Percentiles rank a stretch among this genome's conserved stretches.
Evolutionary conservation across 2,113 vertebrate genomes (phyloP).

Genomic region (Tragelaphus scriptus): DNA sequence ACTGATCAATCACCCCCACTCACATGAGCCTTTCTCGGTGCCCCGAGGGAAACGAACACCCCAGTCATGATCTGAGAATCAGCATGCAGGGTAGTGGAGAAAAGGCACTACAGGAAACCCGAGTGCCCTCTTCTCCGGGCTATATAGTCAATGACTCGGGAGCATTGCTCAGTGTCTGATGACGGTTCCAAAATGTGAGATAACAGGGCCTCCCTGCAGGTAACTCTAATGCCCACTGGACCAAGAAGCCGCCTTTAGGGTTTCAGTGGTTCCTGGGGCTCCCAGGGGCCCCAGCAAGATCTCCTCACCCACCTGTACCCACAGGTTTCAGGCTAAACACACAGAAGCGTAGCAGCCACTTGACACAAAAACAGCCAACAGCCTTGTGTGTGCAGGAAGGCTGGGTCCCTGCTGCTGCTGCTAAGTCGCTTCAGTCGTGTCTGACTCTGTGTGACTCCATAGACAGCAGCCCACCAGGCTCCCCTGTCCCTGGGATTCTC

Average conservation of each 20-base stretch:
- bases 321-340: neutral
- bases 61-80: neutral
- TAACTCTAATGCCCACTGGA: neutral
- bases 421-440: too few species aligned
- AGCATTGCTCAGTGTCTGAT: rapidly evolving
- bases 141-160: neutral
- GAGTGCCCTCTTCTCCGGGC: neutral
- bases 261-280: neutral
- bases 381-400: neutral
- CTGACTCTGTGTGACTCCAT: too few species aligned
- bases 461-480: too few species aligned
- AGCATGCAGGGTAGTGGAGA: neutral
- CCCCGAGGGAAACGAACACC: neutral
- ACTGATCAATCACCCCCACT: neutral
- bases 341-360: rapidly evolving
- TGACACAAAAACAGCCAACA: rapidly evolving
- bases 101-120: neutral
- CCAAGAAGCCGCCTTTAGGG: neutral
- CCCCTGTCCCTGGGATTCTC: too few species aligned
- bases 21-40: too few species aligned
- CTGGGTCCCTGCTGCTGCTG: neutral
- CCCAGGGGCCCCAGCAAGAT: neutral
- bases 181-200: neutral
- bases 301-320: too few species aligned
- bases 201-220: neutral